These are phyloP conservation scores for Psittacula echo DNA, from an alignment of 2,797 vertebrate genomes.

Conservation along the genomic window DNA sequence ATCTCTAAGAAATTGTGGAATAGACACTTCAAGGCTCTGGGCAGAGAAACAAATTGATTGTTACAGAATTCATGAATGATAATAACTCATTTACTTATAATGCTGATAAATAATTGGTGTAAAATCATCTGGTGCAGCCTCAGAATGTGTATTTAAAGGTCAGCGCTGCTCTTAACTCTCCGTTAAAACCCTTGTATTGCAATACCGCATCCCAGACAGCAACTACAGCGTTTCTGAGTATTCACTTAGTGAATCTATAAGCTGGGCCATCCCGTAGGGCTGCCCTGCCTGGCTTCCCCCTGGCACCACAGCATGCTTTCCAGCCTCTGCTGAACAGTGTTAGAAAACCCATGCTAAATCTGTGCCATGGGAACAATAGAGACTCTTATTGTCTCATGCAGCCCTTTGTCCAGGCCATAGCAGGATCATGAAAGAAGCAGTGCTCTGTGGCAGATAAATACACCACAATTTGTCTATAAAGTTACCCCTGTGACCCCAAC, in stretches of 20 bases:
- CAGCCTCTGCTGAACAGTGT: background rate
- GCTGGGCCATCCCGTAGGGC: background rate
- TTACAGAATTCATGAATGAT: constrained; percentile 79
- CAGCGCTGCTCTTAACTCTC: constrained; percentile 60
- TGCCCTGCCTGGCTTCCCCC: background rate
- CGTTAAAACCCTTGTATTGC: constrained; percentile 48
- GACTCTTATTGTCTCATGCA: background rate
- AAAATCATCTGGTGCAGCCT: constrained; percentile 64
- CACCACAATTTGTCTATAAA: background rate
- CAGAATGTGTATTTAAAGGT: constrained; percentile 73
- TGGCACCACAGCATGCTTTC: background rate
- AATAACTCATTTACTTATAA: constrained; percentile 80
- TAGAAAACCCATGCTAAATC: background rate
- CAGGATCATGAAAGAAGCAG: background rate
- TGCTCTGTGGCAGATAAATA: background rate
- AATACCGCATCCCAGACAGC: constrained; percentile 49
- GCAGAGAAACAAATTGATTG: constrained; percentile 74
- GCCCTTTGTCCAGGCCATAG: background rate
- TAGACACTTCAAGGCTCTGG: constrained; percentile 69
- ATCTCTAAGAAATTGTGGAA: constrained; percentile 73
- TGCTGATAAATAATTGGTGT: constrained; percentile 78
- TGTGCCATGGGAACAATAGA: background rate
- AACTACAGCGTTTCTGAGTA: constrained; percentile 50
- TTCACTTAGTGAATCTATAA: constrained; percentile 20
- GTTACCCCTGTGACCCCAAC: background rate